These are phyloP conservation scores for Cliona cf. orientalis DNA, from an alignment of 37 sponge, comb jelly and placozoan genomes.

Conservation along the genomic window DNA sequence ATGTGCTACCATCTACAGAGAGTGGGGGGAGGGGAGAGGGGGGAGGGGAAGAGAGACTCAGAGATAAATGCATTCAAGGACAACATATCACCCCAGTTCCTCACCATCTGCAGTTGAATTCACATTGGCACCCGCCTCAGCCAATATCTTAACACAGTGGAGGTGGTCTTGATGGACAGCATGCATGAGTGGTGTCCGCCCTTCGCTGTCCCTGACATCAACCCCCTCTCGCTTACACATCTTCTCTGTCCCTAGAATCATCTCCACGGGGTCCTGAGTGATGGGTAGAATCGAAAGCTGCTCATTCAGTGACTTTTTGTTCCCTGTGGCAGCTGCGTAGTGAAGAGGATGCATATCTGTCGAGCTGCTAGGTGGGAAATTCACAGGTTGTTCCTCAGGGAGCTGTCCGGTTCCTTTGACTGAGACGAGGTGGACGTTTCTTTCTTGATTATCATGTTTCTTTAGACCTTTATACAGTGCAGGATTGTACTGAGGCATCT, in stretches of 20 bases:
- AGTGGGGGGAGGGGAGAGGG: too few relatives aligned
- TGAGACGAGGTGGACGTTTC: conserved; percentile 46
- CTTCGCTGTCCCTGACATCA: conserved; percentile 75
- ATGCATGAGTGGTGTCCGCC: conserved; percentile 85
- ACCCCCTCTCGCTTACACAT: conserved; percentile 46
- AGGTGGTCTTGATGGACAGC: conserved; percentile 74
- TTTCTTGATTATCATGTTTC: conserved; percentile 17
- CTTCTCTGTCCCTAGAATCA: conserved; percentile 51
- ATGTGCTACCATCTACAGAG: conserved; percentile 72
- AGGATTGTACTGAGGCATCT: conserved; percentile 1
- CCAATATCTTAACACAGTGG: conserved; percentile 67
- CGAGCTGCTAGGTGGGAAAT: conserved; percentile 44
- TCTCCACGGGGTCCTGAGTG: conserved; percentile 58
- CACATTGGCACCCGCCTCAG: conserved; percentile 76
- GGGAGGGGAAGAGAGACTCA: conserved; percentile 1
- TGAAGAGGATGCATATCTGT: conserved; percentile 60
- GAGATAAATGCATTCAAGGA: not conserved
- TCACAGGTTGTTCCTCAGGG: not conserved
- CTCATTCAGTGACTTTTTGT: conserved; percentile 55
- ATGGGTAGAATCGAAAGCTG: conserved; percentile 38
- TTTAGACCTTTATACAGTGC: conserved; percentile 17
- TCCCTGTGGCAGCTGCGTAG: conserved; percentile 68
- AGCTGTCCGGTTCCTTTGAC: conserved; percentile 31
- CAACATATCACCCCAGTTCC: too few relatives aligned
- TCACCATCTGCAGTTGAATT: conserved; percentile 56